Evolutionary conservation across 2,113 vertebrate species (phyloP), one percentile per base, ranked within the genome.

Genomic region (Camelus bactrianus): DNA sequence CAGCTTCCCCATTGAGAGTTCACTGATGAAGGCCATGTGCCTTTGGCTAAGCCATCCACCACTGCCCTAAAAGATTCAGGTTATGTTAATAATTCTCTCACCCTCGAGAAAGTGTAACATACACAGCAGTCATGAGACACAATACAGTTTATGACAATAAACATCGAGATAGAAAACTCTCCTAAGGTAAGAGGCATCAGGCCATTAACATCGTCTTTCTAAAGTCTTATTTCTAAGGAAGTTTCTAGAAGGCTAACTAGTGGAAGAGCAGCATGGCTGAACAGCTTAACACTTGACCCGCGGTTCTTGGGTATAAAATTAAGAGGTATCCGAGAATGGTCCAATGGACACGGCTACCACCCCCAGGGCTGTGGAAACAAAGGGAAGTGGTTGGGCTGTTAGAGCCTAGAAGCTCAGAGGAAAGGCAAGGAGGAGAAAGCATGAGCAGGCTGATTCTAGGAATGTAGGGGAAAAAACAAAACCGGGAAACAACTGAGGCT

Each of bases 91-190:
- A 81, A 89, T 22, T 30, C 65, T 54, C 73, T 81, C 32, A 79
- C n/a, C 35, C 58, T 70, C 64, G 38, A 93, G 28, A 76, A 79
- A 83, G 75, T 58, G 5, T 35, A 64, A 46, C 56, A 81, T 6
- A 35, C 17, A 48, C 3, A 58, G 50, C 24, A 64, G 42, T 94
- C 88, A 76, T 1, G 48, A 95, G 52, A 84, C 12, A 10, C 9
- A 56, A 65, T 91, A 60, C 30, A 35, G 32, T 70, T 96, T 88
- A 93, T 60, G 67, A 87, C 32, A 87, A 86, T 69, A 93, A 95
- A 84, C 30, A 91, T 11, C 72, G 50, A 85, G 9, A 90, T 0
- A 54, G 20, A 80, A 58, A 76, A 30, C 5, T 46, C 56, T 46
- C 70, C 76, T 73, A 14, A 20, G 11, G 19, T 65, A 32, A 19